Conservation (phyloP, 2,888 invertebrate genomes). For the Sarcophaga rosellei region DNA sequence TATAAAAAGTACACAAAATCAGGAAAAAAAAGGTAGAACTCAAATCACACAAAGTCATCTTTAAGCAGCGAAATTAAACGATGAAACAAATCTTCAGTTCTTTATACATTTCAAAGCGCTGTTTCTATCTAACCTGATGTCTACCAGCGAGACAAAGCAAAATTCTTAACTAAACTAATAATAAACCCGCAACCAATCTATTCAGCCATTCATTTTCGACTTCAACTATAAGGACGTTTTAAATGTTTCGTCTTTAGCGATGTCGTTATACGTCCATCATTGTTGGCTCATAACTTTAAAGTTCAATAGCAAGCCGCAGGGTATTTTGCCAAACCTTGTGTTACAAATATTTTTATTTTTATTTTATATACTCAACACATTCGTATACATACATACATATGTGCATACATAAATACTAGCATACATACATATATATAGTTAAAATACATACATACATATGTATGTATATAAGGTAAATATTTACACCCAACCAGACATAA, state of each 20-base stretch:
- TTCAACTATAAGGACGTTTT: slow-evolving; percentile 63
- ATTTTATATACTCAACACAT: slow-evolving; percentile 36
- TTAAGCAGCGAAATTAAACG: slow-evolving; percentile 38
- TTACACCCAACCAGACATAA: slow-evolving; percentile 25
- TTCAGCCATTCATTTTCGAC: slow-evolving; percentile 55
- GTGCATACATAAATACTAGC: not conserved
- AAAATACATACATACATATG: slow-evolving; percentile 19
- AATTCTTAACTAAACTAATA: slow-evolving; percentile 45
- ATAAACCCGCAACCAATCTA: slow-evolving; percentile 38
- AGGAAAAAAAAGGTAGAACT: not conserved
- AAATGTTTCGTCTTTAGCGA: slow-evolving; percentile 69
- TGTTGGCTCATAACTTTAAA: slow-evolving; percentile 79
- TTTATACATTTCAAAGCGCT: slow-evolving; percentile 49
- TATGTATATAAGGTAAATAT: not conserved
- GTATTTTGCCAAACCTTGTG: slow-evolving; percentile 80
- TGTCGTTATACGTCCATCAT: slow-evolving; percentile 78
- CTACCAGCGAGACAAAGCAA: slow-evolving; percentile 47
- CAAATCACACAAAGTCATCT: slow-evolving; percentile 62
- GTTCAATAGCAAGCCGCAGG: slow-evolving; percentile 81
- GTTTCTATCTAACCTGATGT: slow-evolving; percentile 58
- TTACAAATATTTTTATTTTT: slow-evolving; percentile 51
- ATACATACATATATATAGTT: slow-evolving; percentile 20
- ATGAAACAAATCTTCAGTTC: slow-evolving; percentile 56
- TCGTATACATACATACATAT: slow-evolving; percentile 5
- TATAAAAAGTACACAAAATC: slow-evolving; percentile 16